Evolutionary conservation across 2,888 invertebrate genomes (phyloP), one percentile per base, ranked within the genome.

Genomic region (Tiliacea citrago): DNA sequence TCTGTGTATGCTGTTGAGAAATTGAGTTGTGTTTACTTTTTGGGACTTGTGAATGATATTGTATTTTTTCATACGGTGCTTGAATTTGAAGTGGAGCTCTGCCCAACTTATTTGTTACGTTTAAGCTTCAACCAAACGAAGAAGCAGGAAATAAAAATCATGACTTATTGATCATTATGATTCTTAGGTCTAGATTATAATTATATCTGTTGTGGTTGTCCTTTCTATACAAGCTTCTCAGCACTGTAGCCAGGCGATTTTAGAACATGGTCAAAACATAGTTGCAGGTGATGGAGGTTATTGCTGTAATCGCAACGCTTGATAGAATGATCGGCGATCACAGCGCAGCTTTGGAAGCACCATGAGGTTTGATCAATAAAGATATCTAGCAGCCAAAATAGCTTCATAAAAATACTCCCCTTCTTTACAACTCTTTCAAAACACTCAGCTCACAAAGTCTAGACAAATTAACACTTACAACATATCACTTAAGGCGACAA

Each of bases 401-500:
- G 24, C 24, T 67, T 67, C 12, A 24, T 24, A 12, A 39, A 51
- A 24, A 39, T 53, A 24, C n/a, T 42, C 18, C n/a, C 18, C 10
- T 12, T 39, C 12, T 12, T 55, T 5, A 18, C 12, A 65, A 18
- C 12, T 21, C 21, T n/a, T 29, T 68, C 7, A 70, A 16, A 29
- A 47, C n/a, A 24, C 10, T 39, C 12, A 42, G 8, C 29, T 21
- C 16, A 39, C 13, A 60, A 68, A 55, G 51, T 73, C 62, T 51
- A 66, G 42, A 82, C 47, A 67, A 72, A 73, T 65, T 42, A 77
- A 63, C 3, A 29, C 51, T 71, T 42, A 55, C 49, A 82, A 68
- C 70, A 60, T 67, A 73, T 67, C 55, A 82, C 74, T 67, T 69
- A 68, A 62, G 29, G 69, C 53, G 60, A 68, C 75, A 79, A 68